Percentiles rank a stretch among this genome's conserved stretches.
These are phyloP conservation scores for Lordiphosa fenestrarum DNA, from an alignment of 2,888 invertebrate species.

Conservation along the genomic window DNA sequence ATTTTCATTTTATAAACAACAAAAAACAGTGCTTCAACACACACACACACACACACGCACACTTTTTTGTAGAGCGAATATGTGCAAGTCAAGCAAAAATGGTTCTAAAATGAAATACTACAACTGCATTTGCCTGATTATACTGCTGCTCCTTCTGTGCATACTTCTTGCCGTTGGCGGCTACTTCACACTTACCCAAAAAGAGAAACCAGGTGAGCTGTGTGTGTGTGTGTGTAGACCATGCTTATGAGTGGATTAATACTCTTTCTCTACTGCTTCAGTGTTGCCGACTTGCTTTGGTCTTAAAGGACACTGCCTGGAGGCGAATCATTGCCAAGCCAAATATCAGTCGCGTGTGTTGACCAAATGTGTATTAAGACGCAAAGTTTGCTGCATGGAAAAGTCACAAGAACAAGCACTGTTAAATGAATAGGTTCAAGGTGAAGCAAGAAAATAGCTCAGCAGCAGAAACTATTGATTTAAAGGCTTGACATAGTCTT, in stretches of 20 bases:
- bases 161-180: neutral
- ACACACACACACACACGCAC: too few species aligned
- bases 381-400: conserved; percentile 24
- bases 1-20: neutral
- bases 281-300: conserved; percentile 18
- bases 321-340: conserved; percentile 8
- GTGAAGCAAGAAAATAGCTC: too few species aligned
- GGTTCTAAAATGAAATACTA: neutral
- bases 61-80: too few species aligned
- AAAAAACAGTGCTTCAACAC: neutral
- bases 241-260: neutral
- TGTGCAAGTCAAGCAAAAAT: neutral
- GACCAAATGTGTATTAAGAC: conserved; percentile 24
- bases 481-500: too few species aligned
- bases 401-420: neutral
- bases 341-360: neutral
- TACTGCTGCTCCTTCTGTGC: neutral
- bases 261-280: neutral
- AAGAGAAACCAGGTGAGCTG: conserved; percentile 10
- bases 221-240: too few species aligned
- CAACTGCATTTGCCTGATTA: conserved; percentile 6
- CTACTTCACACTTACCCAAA: conserved; percentile 20
- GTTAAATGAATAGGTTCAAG: too few species aligned
- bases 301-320: conserved; percentile 6
- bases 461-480: too few species aligned